phyloP scores from a whole-genome alignment of 2,888 invertebrate genomes.

The Hirtodrosophila confusa region DNA sequence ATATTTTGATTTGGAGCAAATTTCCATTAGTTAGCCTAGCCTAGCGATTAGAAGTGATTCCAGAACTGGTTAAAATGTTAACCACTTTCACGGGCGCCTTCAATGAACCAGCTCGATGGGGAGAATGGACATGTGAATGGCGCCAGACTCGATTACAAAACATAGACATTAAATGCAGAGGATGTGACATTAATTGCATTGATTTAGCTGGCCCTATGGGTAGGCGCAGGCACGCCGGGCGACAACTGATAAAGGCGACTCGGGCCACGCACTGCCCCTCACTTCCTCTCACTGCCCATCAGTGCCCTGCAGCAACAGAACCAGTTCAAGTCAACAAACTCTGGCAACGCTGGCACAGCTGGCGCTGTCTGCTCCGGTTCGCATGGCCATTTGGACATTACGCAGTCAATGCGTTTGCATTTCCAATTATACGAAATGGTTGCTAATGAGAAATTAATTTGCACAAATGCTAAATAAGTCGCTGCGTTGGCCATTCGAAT shows the following conservation, averaged over 20 bases:
- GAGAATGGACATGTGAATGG: conserved; percentile 34
- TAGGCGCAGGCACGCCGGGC: conserved; percentile 14
- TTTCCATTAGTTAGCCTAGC: conserved; percentile 1
- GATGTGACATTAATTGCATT: conserved; percentile 79
- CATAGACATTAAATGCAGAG: conserved; percentile 77
- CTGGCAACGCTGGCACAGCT: neutral
- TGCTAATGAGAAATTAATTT: conserved; percentile 75
- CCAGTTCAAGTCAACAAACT: conserved; percentile 51
- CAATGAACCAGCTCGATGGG: conserved; percentile 14
- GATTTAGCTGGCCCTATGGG: conserved; percentile 66
- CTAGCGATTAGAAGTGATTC: conserved; percentile 13
- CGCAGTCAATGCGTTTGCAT: conserved; percentile 53
- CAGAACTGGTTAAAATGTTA: conserved; percentile 45
- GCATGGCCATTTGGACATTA: conserved; percentile 17
- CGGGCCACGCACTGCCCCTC: neutral
- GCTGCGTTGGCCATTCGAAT: conserved; percentile 2
- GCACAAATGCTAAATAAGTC: conserved; percentile 58
- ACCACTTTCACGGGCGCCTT: conserved; percentile 10
- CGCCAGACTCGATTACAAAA: conserved; percentile 74
- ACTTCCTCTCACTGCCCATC: no score
- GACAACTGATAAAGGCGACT: conserved; percentile 50
- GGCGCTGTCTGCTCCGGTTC: conserved; percentile 10
- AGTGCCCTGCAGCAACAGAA: conserved; percentile 13
- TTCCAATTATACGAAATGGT: conserved; percentile 67
- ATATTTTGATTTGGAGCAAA: no score